Conservation (phyloP, 1,140 invertebrate species). For the Lasioglossum albipes region DNA sequence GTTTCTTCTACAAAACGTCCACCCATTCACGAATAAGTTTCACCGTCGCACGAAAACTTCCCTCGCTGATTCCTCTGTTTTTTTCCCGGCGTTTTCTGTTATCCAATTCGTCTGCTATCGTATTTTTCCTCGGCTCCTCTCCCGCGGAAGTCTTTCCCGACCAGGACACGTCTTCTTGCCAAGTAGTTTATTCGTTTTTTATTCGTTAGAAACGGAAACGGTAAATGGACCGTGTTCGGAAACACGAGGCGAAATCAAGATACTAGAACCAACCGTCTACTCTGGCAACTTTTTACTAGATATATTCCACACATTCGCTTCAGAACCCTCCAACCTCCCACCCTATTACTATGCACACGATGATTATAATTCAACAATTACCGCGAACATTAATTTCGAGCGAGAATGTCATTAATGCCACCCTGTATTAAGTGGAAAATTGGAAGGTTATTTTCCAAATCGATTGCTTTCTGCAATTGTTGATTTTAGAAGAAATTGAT, state of each 20-base stretch:
- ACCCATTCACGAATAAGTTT: neutral
- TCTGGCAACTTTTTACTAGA: neutral
- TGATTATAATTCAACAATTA: no score
- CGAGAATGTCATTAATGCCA: no score
- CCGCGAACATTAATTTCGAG: no score
- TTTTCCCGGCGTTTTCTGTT: neutral
- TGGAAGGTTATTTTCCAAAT: no score
- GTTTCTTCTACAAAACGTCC: neutral
- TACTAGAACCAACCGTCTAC: neutral
- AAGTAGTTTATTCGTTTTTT: slow-evolving; percentile 9
- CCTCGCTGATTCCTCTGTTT: neutral
- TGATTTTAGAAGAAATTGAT: no score
- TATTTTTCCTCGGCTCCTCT: neutral
- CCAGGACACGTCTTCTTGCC: neutral
- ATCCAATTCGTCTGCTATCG: slow-evolving; percentile 19
- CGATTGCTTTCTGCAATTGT: no score
- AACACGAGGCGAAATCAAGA: slow-evolving; percentile 4
- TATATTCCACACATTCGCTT: neutral
- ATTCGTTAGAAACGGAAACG: slow-evolving; percentile 12
- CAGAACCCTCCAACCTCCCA: neutral
- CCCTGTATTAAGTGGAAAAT: no score
- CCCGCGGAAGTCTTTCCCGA: slow-evolving; percentile 10
- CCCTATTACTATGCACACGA: no score
- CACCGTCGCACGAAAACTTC: neutral
- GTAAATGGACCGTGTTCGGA: slow-evolving; percentile 16